Evolutionary conservation across 2,113 vertebrate species (phyloP).

Genomic region (Pygoscelis adeliae): DNA sequence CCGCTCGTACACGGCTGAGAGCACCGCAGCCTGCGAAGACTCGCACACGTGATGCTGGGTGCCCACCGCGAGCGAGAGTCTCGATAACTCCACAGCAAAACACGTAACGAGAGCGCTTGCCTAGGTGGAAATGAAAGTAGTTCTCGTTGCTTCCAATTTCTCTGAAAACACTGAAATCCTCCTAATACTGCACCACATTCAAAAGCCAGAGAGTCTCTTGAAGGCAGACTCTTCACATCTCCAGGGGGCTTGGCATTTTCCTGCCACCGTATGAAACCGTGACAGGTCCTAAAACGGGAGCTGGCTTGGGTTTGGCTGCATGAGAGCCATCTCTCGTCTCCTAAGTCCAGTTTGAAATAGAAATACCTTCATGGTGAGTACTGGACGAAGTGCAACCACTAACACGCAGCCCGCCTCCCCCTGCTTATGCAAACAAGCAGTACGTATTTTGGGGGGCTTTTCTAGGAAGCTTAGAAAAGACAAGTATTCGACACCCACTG

Average conservation of each 20-base stretch:
- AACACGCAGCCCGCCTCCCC: accelerated
- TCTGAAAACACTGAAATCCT: not conserved
- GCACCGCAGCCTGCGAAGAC: not conserved
- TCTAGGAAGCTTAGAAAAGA: not conserved
- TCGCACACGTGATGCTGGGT: accelerated
- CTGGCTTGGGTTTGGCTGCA: not conserved
- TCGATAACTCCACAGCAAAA: not conserved
- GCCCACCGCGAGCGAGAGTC: not conserved
- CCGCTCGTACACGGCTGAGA: not conserved
- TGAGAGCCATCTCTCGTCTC: not conserved
- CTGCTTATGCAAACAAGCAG: not conserved
- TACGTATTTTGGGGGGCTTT: not conserved
- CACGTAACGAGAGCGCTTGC: not conserved
- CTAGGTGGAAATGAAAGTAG: not conserved
- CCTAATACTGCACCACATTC: not conserved
- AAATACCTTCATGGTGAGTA: not conserved
- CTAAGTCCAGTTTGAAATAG: not conserved
- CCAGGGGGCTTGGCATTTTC: not conserved
- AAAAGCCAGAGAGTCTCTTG: not conserved
- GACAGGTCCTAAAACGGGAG: not conserved
- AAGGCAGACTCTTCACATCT: not conserved
- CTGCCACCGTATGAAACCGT: not conserved
- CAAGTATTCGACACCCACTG: not conserved
- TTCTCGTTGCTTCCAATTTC: not conserved
- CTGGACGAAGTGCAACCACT: not conserved